Conservation (phyloP, 2,113 vertebrate genomes). For the Festucalex cinctus region DNA sequence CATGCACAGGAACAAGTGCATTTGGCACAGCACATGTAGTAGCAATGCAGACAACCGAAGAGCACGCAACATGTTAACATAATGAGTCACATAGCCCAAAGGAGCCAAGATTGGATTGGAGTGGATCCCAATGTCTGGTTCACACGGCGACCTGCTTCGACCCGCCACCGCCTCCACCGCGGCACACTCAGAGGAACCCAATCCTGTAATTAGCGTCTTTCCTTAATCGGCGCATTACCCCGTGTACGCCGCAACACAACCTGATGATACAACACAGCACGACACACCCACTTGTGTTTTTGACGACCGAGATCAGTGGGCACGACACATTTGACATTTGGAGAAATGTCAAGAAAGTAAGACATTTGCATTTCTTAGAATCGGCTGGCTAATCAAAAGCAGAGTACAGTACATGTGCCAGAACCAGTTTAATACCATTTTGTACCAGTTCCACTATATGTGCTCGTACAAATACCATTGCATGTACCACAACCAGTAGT, state of each 20-base stretch:
- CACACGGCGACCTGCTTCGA: not conserved
- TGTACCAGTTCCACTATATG: not conserved
- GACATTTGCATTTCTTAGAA: too few species aligned
- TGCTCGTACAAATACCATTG: too few species aligned
- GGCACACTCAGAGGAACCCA: not conserved
- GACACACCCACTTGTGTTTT: not conserved
- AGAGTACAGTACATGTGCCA: not conserved
- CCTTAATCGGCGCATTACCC: not conserved
- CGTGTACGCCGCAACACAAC: too few species aligned
- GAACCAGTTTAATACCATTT: too few species aligned
- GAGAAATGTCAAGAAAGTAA: not conserved
- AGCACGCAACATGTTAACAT: not conserved
- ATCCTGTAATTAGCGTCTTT: not conserved
- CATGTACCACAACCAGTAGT: too few species aligned
- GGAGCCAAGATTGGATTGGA: not conserved
- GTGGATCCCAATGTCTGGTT: not conserved
- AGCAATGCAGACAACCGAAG: too few species aligned
- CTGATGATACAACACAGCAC: too few species aligned
- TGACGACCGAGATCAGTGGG: not conserved
- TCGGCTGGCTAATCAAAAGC: too few species aligned
- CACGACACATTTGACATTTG: not conserved
- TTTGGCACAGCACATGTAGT: too few species aligned
- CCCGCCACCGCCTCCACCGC: too few species aligned
- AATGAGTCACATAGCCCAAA: not conserved
- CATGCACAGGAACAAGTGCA: too few species aligned